A percentile compares a stretch with the other conserved stretches of the same genome.
Evolutionary conservation across 2,797 vertebrate genomes (phyloP).

Genomic region (Pseudotriccus pelzelni): DNA sequence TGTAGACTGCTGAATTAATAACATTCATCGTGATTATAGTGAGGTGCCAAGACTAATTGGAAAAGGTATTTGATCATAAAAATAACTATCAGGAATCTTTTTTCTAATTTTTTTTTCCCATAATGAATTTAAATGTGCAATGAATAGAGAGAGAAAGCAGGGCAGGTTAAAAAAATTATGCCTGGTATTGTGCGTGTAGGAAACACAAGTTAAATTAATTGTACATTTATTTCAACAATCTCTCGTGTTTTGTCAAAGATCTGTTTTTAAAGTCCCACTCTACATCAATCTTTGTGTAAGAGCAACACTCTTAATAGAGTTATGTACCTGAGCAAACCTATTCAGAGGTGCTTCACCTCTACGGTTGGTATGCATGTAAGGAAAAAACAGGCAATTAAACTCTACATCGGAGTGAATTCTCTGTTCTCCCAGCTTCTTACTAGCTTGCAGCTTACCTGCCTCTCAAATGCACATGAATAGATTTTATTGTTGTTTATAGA

Average conservation of each 20-base stretch:
- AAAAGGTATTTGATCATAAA: constrained; percentile 70
- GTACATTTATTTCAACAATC: constrained; percentile 21
- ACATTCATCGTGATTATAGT: constrained; percentile 64
- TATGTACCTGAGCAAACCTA: neutral
- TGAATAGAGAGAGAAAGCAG: constrained; percentile 16
- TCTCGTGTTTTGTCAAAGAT: neutral
- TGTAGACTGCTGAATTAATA: constrained; percentile 66
- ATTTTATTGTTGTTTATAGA: neutral
- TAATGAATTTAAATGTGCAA: constrained; percentile 60
- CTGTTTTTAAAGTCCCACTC: neutral
- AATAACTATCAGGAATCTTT: constrained; percentile 39
- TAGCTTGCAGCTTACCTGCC: neutral
- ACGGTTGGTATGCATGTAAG: accelerated
- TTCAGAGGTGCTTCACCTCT: neutral
- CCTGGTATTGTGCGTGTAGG: neutral
- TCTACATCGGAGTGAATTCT: neutral
- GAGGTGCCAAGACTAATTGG: constrained; percentile 65
- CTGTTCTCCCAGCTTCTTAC: neutral
- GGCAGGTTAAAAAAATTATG: constrained; percentile 25
- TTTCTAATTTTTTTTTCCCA: neutral
- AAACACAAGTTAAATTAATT: constrained; percentile 47
- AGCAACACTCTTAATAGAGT: neutral
- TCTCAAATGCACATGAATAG: neutral
- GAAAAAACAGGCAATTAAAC: neutral
- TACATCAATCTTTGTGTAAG: neutral